These are phyloP conservation scores for Trichonephila inaurata DNA, from an alignment of 1,140 invertebrate species.

Conservation along the genomic window DNA sequence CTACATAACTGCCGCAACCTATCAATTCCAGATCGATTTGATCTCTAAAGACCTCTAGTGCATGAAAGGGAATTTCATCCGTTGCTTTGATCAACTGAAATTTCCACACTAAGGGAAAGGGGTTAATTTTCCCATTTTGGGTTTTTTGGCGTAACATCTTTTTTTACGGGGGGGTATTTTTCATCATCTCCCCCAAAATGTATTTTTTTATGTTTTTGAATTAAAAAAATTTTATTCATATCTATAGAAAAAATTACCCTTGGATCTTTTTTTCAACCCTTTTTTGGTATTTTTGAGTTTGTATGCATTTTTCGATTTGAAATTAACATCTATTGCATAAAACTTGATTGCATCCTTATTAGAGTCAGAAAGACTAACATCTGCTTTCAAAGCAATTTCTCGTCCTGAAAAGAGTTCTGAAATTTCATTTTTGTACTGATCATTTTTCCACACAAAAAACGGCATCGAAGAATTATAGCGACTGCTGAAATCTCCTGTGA, in stretches of 20 bases:
- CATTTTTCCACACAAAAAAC: constrained; percentile 41
- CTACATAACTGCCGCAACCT: not conserved
- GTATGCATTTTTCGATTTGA: not conserved
- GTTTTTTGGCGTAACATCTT: not conserved
- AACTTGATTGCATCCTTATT: constrained; percentile 41
- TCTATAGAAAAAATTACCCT: constrained; percentile 34
- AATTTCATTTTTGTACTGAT: not conserved
- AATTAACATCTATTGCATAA: not conserved
- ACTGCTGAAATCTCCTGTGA: not conserved
- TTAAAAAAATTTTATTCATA: not conserved
- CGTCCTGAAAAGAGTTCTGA: constrained; percentile 12
- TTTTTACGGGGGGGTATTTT: not conserved
- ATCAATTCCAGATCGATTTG: constrained; percentile 24
- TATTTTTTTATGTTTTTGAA: not conserved
- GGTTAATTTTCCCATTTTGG: not conserved
- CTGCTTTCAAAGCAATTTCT: constrained; percentile 6
- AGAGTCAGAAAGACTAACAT: not conserved
- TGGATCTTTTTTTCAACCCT: too few relatives aligned
- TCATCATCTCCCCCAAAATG: not conserved
- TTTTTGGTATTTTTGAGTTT: too few relatives aligned
- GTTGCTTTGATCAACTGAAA: not conserved
- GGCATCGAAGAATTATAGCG: not conserved
- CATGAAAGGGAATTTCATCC: not conserved
- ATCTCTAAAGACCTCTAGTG: not conserved
- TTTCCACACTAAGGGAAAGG: too few relatives aligned